Percentiles rank a stretch among this genome's conserved stretches.
Conservation (phyloP, 2,113 vertebrate species). For the Regulus satrapa region DNA sequence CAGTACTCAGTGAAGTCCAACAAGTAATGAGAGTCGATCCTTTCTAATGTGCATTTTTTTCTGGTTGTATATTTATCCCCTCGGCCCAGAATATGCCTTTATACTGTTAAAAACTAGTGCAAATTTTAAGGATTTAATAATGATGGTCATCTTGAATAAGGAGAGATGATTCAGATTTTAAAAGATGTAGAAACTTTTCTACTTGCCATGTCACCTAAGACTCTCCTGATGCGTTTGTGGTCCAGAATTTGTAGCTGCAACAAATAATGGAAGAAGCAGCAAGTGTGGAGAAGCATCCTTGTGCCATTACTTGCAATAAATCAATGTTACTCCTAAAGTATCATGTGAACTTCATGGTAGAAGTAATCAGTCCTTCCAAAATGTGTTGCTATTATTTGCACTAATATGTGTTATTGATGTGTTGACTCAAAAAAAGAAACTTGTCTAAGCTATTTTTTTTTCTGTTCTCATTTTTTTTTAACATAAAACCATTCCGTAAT, state of each 20-base stretch:
- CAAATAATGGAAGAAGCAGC: background rate
- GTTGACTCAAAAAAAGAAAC: background rate
- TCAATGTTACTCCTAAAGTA: background rate
- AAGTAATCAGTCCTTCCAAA: constrained; percentile 33
- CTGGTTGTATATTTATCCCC: background rate
- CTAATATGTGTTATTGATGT: constrained; percentile 20
- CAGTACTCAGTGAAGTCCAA: background rate
- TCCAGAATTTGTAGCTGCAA: background rate
- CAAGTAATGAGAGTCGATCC: background rate
- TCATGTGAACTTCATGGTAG: background rate
- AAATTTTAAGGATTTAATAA: background rate
- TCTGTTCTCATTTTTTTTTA: background rate
- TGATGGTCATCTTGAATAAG: background rate
- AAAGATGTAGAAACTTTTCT: background rate
- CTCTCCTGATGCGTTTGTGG: background rate
- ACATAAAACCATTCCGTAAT: background rate
- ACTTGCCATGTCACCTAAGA: background rate
- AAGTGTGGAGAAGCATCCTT: constrained; percentile 8
- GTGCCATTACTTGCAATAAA: constrained; percentile 29
- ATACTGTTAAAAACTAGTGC: background rate
- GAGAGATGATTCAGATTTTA: background rate
- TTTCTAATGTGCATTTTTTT: background rate
- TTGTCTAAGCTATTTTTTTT: background rate
- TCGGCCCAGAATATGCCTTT: background rate
- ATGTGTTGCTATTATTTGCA: constrained; percentile 30